Base-by-base conservation (phyloP, 2,888 invertebrate species). In the Agrotis segetum region DNA sequence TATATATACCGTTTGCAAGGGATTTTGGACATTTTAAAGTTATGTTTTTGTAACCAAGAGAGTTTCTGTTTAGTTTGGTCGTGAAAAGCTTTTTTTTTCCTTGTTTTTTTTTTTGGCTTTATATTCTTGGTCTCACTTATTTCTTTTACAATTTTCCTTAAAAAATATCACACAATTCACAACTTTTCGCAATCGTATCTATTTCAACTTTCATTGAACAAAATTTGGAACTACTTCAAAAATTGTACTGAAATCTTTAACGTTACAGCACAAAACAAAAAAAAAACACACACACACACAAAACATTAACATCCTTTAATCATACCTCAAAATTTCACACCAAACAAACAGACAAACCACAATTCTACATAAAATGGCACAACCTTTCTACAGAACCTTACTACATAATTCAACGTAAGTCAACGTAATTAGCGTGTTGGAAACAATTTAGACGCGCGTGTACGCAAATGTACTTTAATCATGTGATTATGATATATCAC, bases 341-440 rank as follows among this genome's bases (percentile, higher is more conserved):
- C 49, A 29, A 11, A 50, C 56, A 65, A 67, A 24, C 17, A 67
- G 11, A 77, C 47, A 49, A 69, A 63, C 55, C 58, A 69, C 70
- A 53, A 65, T 64, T 44, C 46, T 40, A 63, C 67, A 67, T 58
- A 70, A 78, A 68, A 71, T 34, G 68, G 74, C 71, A 61, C 46
- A 77, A 55, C 71, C 67, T 59, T 44, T 53, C 47, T 77, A 76
- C 81, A 65, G 83, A 85, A 83, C 83, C 79, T 63, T 63, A 56
- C 67, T 71, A 65, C 24, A 71, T 61, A 80, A 83, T 81, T 79
- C 77, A 76, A 62, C 59, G 69, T 59, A 81, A 75, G 64, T 74
- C 69, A 74, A 72, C 60, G 79, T 76, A 88, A 89, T 88, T 88
- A 87, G 85, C 87, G 88, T 88, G 88, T 83, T 84, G 71, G 77